These are phyloP conservation scores for Cantharis nigra DNA, from an alignment of 2,888 invertebrate genomes.

Conservation along the genomic window DNA sequence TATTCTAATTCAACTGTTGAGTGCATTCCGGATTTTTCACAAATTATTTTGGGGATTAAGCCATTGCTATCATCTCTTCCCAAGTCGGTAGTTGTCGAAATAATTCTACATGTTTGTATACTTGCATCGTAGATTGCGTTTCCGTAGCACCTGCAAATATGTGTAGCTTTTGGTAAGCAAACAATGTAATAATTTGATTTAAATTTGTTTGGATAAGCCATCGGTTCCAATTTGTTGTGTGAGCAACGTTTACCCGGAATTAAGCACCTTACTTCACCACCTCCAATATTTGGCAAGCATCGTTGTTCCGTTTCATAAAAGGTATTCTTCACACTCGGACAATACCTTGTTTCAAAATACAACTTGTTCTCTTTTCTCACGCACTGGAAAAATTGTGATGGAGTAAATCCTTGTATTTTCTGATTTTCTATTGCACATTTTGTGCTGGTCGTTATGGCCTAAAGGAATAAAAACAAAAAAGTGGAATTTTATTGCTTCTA, in stretches of 20 bases:
- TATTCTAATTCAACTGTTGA: background rate
- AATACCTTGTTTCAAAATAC: background rate
- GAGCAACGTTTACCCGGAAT: slow-evolving; percentile 4
- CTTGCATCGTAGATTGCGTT: background rate
- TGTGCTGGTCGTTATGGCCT: background rate
- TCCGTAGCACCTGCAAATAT: slow-evolving; percentile 6
- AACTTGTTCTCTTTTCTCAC: background rate
- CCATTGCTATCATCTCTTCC: background rate
- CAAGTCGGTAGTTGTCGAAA: background rate
- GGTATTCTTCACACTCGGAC: background rate
- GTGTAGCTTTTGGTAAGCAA: slow-evolving; percentile 1
- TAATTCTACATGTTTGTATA: background rate
- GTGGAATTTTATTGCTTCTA: background rate
- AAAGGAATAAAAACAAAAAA: background rate
- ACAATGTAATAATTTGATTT: slow-evolving; percentile 7
- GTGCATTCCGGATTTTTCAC: background rate
- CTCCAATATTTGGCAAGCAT: slow-evolving; percentile 10
- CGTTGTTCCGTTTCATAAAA: slow-evolving; percentile 3
- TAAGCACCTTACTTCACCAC: slow-evolving; percentile 4
- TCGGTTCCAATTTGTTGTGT: background rate
- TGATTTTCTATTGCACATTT: background rate
- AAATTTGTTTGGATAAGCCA: background rate
- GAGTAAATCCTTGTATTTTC: background rate
- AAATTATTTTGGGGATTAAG: background rate
- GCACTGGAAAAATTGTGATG: slow-evolving; percentile 2